Evolutionary conservation across 37 sponge, comb jelly and placozoan species (phyloP), one percentile per base, ranked within the genome.

Genomic region (Diacarnus erythraeanus): DNA sequence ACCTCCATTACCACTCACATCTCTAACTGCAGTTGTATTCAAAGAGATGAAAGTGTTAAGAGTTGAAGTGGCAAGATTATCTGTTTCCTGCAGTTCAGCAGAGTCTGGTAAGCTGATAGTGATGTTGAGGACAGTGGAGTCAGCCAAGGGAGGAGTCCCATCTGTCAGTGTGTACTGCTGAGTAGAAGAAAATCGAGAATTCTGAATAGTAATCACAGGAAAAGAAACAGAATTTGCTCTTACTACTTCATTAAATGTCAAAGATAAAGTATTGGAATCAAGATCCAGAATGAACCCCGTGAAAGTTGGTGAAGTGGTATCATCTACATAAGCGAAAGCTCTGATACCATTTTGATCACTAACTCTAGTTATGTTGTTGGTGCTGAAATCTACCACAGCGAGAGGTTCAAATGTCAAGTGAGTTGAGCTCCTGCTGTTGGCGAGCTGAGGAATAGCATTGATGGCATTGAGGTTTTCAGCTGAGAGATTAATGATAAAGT

Each of bases 211-310:
- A n/a, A 95, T 77, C 0, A 54, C 88, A 74, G 81, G 47, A 31
- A 83, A 80, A 27, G 72, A 66, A 9, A 95, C 30, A 12, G 92
- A 91, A 6, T 25, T 74, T 20, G 81, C 80, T 41, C 83, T 56
- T 26, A 96, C 86, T 39, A 93, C 94, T 74, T 96, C 97, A 77
- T 90, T 74, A 56, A 96, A 93, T 4, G 93, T 96, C 42, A 96
- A 77, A 38, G 91, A 81, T 3, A 96, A 76, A 1, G 76, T 57
- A 42, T 86, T 84, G 0, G 82, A 70, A 56, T 93, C 72, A 20
- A 96, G 74, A 72, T 96, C 78, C 26, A 96, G 76, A 0, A 77
- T 43, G 66, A 87, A 92, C 2, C 2, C 42, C 4, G 37, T 38
- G 30, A 93, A 83, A 31, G 23, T 60, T 39, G 96, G 96, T 15